These are phyloP conservation scores for Aphis craccivora DNA, from an alignment of 1,140 invertebrate species.

Conservation along the genomic window DNA sequence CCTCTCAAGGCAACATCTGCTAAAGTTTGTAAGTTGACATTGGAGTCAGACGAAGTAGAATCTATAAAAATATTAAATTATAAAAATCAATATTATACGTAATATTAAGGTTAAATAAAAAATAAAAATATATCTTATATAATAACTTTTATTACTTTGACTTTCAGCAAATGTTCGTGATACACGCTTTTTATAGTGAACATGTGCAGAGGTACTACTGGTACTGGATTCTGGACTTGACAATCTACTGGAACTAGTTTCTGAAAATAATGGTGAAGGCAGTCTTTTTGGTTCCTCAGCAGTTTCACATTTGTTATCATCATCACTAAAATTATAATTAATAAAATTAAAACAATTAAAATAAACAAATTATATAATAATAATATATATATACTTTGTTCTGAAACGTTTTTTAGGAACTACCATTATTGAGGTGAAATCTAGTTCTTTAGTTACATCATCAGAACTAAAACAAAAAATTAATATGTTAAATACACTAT, in stretches of 20 bases:
- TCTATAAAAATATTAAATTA: background rate
- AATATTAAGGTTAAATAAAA: background rate
- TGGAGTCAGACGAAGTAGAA: background rate
- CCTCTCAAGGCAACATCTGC: slow-evolving; percentile 41
- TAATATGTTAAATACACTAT: background rate
- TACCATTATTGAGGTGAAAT: slow-evolving; percentile 25
- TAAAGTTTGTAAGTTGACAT: slow-evolving; percentile 54
- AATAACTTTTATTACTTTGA: slow-evolving; percentile 46
- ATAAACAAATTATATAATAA: background rate
- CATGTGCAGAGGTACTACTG: slow-evolving; percentile 42
- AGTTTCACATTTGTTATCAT: slow-evolving; percentile 25
- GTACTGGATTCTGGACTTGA: slow-evolving; percentile 48
- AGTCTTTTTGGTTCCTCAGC: slow-evolving; percentile 37
- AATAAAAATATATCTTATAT: background rate
- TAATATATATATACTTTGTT: slow-evolving; percentile 21
- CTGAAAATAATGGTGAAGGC: slow-evolving; percentile 40
- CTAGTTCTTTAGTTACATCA: background rate
- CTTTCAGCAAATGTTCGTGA: slow-evolving; percentile 53
- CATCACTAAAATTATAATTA: slow-evolving; percentile 25
- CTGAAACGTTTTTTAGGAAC: slow-evolving; percentile 53
- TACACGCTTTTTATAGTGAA: slow-evolving; percentile 53
- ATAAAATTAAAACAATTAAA: slow-evolving; percentile 16
- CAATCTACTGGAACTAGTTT: slow-evolving; percentile 47
- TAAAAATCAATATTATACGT: background rate
- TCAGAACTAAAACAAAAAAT: slow-evolving; percentile 35